Evolutionary conservation across 2,113 vertebrate species (phyloP), one percentile per base, ranked within the genome.

Genomic region (Sinocyclocheilus grahami): DNA sequence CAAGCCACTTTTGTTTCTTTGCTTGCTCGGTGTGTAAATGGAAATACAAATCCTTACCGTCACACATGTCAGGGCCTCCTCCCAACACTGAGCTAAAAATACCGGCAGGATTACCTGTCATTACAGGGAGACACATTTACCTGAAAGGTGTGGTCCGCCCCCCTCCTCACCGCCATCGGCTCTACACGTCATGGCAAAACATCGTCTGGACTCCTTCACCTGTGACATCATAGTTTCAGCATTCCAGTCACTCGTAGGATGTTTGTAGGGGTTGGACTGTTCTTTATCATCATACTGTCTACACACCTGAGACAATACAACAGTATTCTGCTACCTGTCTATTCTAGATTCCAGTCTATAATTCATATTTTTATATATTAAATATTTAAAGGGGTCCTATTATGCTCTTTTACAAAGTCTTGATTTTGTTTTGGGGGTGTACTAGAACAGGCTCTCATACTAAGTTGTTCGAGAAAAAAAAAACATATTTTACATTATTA

Each of bases 181-280:
- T 46, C 27, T 48, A 63, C 84, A 58, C 62, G 89, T 65, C 55
- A 72, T 14, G 27, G 67, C 87, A 90, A 67, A 60, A 75, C 69
- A 60, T 58, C 12, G 85, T 85, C 82, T 85, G 77, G 67, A 2
- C 22, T 60, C 62, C 5, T 83, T 5, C 51, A 51, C 74, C 53
- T 18, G 53, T 82, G 77, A 86, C 84, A 30, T 86, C 58, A 78
- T 30, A 22, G 76, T 69, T 37, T 88, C 80, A 42, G 27, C 87
- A 89, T 90, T 90, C 86, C 82, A 74, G 11, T 27, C 60, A 48
- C 62, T 86, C 72, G 30, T 82, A 37, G 84, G 71, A 87, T 86
- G 69, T 89, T 87, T 84, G 24, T 65, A 78, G 30, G 82, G 86
- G 55, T 48, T 76, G 22, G 74, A 67, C 42, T 86, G 14, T 63